Evolutionary conservation across 2,888 invertebrate species (phyloP).

Genomic region (Dicyrtoma fusca): DNA sequence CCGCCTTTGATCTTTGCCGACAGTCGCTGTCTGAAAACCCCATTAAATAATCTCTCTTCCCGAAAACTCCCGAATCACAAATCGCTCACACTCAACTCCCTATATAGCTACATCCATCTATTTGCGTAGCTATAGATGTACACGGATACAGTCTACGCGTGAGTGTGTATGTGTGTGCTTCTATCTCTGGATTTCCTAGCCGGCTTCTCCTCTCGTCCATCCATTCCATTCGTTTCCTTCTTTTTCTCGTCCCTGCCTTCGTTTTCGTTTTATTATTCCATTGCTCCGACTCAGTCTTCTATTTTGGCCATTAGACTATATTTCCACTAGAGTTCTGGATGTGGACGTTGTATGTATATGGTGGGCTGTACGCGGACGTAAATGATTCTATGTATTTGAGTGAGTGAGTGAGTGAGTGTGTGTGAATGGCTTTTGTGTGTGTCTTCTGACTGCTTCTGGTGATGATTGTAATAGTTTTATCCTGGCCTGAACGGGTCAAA

Average conservation of each 20-base stretch:
- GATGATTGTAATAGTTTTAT: too few relatives aligned
- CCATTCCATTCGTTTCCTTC: too few relatives aligned
- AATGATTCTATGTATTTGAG: neutral
- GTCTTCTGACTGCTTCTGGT: too few relatives aligned
- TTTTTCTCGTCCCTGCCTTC: conserved; percentile 19
- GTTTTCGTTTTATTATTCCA: conserved; percentile 25
- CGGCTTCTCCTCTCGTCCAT: neutral
- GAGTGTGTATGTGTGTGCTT: conserved; percentile 9
- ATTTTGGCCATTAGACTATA: conserved; percentile 27
- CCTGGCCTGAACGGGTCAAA: too few relatives aligned
- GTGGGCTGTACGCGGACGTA: neutral
- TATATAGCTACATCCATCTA: neutral
- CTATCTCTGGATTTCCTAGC: neutral
- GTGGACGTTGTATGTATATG: neutral
- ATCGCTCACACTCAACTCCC: conserved; percentile 39
- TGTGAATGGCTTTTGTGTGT: too few relatives aligned
- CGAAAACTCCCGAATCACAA: conserved; percentile 56
- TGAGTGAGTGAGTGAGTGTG: conserved; percentile 9
- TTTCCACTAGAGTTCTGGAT: neutral
- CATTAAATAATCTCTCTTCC: conserved; percentile 53
- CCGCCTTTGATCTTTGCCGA: conserved; percentile 57
- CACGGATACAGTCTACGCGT: neutral
- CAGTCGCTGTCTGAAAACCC: conserved; percentile 55
- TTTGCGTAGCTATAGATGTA: neutral
- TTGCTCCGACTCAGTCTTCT: conserved; percentile 28